These are phyloP conservation scores for Myripristis jacobus DNA, from an alignment of 2,797 vertebrate genomes.

Conservation along the genomic window DNA sequence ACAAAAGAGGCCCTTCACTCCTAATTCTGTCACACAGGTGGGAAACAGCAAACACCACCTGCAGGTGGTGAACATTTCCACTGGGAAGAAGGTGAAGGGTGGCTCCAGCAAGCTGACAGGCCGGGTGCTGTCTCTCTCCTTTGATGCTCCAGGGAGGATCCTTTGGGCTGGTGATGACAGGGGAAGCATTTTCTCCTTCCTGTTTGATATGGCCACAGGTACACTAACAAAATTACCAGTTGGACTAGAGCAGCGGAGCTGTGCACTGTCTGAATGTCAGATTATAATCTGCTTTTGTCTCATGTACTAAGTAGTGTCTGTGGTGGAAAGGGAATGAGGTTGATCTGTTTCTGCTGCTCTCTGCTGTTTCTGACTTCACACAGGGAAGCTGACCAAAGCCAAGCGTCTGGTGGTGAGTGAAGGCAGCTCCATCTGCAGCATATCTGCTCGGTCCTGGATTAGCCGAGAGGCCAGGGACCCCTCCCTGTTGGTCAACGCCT, in stretches of 20 bases:
- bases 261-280: conserved; percentile 18
- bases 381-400: conserved; percentile 95
- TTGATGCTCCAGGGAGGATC: conserved; percentile 91
- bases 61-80: conserved; percentile 96
- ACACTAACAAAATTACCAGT: conserved; percentile 17
- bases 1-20: conserved; percentile 33
- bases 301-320: conserved; percentile 9
- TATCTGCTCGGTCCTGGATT: conserved; percentile 95
- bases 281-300: conserved; percentile 21
- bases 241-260: neutral
- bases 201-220: conserved; percentile 97
- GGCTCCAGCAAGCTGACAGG: conserved; percentile 94
- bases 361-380: conserved; percentile 39
- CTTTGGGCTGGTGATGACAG: conserved; percentile 94
- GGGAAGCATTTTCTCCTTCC: conserved; percentile 94
- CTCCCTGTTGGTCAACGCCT: conserved; percentile 92
- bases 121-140: conserved; percentile 91
- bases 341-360: conserved; percentile 49
- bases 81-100: conserved; percentile 94
- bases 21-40: conserved; percentile 80
- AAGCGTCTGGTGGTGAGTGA: conserved; percentile 92
- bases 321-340: conserved; percentile 36
- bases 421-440: conserved; percentile 92
- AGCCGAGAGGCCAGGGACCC: conserved; percentile 94
- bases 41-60: conserved; percentile 93